phyloP scores from a whole-genome alignment of 2,113 vertebrate genomes.

The Formicarius rufipectus region DNA sequence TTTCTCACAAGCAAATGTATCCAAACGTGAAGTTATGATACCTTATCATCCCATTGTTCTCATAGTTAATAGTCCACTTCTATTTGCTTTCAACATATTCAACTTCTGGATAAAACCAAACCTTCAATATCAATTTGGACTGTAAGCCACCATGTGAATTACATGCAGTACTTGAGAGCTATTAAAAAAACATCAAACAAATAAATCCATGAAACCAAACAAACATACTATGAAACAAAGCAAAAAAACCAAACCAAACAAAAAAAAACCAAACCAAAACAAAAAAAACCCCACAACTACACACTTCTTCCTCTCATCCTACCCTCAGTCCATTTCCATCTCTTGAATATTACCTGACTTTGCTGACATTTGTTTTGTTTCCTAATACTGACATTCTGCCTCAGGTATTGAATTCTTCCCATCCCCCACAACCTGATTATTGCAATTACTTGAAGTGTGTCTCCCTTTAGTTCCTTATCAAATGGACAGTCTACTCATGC shows the following conservation, averaged over 20 bases:
- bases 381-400: slow-evolving; percentile 41
- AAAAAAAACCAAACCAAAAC: background rate
- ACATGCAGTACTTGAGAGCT: background rate
- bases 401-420: slow-evolving; percentile 22
- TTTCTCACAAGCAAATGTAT: background rate
- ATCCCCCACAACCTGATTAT: slow-evolving; percentile 26
- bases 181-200: background rate
- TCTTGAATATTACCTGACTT: background rate
- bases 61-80: background rate
- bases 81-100: background rate
- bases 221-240: background rate
- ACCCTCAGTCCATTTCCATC: background rate
- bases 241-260: background rate
- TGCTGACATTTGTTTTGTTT: slow-evolving; percentile 27
- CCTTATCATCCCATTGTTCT: background rate
- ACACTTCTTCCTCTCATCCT: accelerated
- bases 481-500: background rate
- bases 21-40: background rate
- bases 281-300: accelerated
- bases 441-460: slow-evolving; percentile 26
- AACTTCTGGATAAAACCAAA: background rate
- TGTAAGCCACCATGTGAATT: background rate
- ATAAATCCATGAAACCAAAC: background rate
- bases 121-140: background rate
- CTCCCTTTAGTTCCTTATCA: slow-evolving; percentile 34